A percentile compares a stretch with the other conserved stretches of the same genome.
These are phyloP conservation scores for Oscheius sp. DNA, from an alignment of 2,888 invertebrate species.

Conservation along the genomic window DNA sequence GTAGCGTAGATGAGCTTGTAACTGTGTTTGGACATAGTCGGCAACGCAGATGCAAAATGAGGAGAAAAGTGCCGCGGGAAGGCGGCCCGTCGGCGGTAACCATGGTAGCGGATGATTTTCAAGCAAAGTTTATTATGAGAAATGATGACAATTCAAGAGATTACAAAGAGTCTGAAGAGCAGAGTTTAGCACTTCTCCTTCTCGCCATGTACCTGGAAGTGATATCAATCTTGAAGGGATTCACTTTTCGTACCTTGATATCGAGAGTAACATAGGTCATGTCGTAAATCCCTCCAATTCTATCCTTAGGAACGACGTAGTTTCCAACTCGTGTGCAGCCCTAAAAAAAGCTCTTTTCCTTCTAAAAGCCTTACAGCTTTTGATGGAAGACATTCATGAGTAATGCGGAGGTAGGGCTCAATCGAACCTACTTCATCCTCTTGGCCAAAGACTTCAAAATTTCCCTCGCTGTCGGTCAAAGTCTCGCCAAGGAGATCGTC, in stretches of 20 bases:
- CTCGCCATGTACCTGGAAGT: conserved; percentile 53
- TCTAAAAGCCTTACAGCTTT: conserved; percentile 45
- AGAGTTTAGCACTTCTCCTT: conserved; percentile 49
- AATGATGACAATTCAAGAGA: conserved; percentile 5
- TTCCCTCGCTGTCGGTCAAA: conserved; percentile 55
- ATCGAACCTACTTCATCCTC: conserved; percentile 59
- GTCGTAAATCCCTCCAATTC: conserved; percentile 53
- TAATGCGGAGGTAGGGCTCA: conserved; percentile 55
- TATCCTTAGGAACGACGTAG: conserved; percentile 49
- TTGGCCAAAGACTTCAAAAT: conserved; percentile 53
- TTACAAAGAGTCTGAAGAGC: neutral
- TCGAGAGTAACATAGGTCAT: conserved; percentile 59
- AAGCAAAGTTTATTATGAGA: neutral
- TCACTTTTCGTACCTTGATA: conserved; percentile 51
- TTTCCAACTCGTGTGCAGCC: conserved; percentile 48
- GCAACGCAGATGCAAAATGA: neutral
- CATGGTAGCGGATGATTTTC: conserved; percentile 4
- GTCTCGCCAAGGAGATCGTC: conserved; percentile 53
- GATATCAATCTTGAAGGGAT: neutral
- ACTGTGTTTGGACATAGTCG: conserved; percentile 10
- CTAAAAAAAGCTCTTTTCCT: conserved; percentile 45
- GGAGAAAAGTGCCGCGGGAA: neutral
- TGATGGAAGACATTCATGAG: conserved; percentile 49
- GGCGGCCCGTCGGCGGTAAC: neutral
- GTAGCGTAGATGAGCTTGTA: conserved; percentile 20